These are phyloP conservation scores for Pemphredon lugubris DNA, from an alignment of 2,888 invertebrate species.

Conservation along the genomic window DNA sequence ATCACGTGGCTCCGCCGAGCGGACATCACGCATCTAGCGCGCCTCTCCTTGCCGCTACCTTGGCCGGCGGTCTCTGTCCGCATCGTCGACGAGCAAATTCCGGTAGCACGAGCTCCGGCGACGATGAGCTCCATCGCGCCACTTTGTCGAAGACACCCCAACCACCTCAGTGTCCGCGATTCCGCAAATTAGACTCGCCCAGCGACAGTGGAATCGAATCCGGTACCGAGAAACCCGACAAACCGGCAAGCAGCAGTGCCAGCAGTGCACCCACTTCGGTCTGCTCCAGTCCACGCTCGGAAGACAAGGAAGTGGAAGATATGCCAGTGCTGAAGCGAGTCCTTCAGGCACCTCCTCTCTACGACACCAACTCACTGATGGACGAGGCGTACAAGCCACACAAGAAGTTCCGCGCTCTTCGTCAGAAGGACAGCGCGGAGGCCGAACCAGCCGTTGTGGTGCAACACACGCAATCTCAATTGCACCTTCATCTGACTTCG, in stretches of 20 bases:
- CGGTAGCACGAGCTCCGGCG: slow-evolving; percentile 87
- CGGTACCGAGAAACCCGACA: slow-evolving; percentile 93
- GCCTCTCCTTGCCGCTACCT: slow-evolving; percentile 88
- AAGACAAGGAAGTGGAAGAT: slow-evolving; percentile 91
- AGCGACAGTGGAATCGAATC: slow-evolving; percentile 97
- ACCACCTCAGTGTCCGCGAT: slow-evolving; percentile 83
- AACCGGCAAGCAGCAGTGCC: slow-evolving; percentile 84
- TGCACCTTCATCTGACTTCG: slow-evolving; percentile 82
- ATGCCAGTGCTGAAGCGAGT: slow-evolving; percentile 97
- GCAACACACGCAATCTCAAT: slow-evolving; percentile 81
- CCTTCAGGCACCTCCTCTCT: slow-evolving; percentile 94
- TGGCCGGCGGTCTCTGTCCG: slow-evolving; percentile 88
- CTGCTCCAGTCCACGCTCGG: slow-evolving; percentile 93
- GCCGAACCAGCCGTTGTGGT: slow-evolving; percentile 85
- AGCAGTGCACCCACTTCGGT: slow-evolving; percentile 87
- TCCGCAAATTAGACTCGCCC: slow-evolving; percentile 93
- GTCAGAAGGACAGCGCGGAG: slow-evolving; percentile 90
- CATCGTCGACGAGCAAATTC: slow-evolving; percentile 89
- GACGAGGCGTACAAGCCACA: slow-evolving; percentile 97
- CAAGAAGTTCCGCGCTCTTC: slow-evolving; percentile 95
- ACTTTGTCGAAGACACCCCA: slow-evolving; percentile 81
- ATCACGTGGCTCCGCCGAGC: slow-evolving; percentile 71
- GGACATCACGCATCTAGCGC: slow-evolving; percentile 87
- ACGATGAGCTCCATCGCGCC: slow-evolving; percentile 84
- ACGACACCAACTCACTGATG: slow-evolving; percentile 95